Conservation (phyloP, 2,113 vertebrate species). For the Amphilophus citrinellus region DNA sequence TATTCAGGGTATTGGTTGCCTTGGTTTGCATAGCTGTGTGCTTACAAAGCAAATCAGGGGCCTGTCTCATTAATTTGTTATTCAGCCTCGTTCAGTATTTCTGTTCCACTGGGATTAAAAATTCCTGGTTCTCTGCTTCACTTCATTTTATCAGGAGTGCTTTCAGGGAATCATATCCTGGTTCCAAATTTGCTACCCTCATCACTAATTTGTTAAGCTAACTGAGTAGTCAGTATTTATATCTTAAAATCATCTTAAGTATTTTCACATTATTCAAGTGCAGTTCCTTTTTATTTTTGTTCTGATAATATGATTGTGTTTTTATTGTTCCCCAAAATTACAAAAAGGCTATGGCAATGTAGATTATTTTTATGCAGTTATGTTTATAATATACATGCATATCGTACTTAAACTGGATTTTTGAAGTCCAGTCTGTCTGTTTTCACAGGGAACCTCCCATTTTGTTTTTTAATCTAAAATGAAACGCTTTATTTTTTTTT, state of each 20-base stretch:
- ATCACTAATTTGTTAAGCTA: neutral
- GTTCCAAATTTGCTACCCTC: neutral
- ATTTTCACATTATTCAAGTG: neutral
- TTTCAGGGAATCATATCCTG: neutral
- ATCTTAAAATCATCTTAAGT: neutral
- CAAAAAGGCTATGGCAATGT: neutral
- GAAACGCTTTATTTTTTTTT: conserved; percentile 52
- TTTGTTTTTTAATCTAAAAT: neutral
- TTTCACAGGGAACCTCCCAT: neutral
- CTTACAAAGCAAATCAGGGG: conserved; percentile 61
- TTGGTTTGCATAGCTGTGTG: conserved; percentile 63
- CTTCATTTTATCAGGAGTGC: neutral
- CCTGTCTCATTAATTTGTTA: conserved; percentile 59
- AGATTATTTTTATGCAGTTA: neutral
- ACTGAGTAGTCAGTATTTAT: neutral
- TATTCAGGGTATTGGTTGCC: conserved; percentile 65
- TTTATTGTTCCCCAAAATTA: neutral
- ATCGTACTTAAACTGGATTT: neutral
- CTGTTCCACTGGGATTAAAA: conserved; percentile 17
- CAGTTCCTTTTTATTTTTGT: neutral
- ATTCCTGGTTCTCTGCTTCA: neutral
- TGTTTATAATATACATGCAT: conserved; percentile 3
- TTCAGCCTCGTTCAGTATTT: conserved; percentile 10
- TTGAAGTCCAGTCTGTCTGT: neutral
- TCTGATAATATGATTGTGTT: neutral